These are phyloP conservation scores for Canis aureus DNA, from an alignment of 2,113 vertebrate genomes.

Conservation along the genomic window DNA sequence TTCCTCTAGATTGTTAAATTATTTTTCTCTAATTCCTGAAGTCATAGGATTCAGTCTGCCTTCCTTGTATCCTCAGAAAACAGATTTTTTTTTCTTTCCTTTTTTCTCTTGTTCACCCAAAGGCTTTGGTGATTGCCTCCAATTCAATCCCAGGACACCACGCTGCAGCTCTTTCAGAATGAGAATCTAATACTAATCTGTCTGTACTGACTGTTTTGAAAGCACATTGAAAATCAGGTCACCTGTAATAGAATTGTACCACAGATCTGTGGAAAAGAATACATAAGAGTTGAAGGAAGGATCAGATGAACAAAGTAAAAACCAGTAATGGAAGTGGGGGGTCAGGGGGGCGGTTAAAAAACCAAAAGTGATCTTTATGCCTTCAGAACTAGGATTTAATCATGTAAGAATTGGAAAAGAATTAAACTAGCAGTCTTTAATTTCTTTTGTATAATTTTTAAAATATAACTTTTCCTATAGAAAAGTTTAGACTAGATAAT, in stretches of 20 bases:
- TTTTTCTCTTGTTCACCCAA: slow-evolving; percentile 12
- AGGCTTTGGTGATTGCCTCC: background rate
- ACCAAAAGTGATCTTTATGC: background rate
- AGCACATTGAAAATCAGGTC: slow-evolving; percentile 67
- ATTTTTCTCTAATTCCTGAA: slow-evolving; percentile 1
- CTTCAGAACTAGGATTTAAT: slow-evolving; percentile 19
- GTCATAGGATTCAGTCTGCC: background rate
- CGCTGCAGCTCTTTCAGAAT: slow-evolving; percentile 17
- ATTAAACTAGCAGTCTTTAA: background rate
- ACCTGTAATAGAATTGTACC: slow-evolving; percentile 44
- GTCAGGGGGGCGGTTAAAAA: background rate
- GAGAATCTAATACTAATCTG: slow-evolving; percentile 49
- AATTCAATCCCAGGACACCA: slow-evolving; percentile 20
- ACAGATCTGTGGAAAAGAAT: background rate
- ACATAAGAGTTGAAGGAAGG: background rate
- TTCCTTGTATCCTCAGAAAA: background rate
- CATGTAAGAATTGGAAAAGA: background rate
- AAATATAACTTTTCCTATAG: background rate
- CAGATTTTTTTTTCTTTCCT: background rate
- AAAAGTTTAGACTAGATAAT: background rate
- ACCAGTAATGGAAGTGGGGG: background rate
- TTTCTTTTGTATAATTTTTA: background rate
- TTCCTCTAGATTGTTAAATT: background rate
- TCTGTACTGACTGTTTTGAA: slow-evolving; percentile 62
- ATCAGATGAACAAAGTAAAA: background rate